These are phyloP conservation scores for Aphelocoma coerulescens DNA, from an alignment of 2,113 vertebrate genomes.

Conservation along the genomic window DNA sequence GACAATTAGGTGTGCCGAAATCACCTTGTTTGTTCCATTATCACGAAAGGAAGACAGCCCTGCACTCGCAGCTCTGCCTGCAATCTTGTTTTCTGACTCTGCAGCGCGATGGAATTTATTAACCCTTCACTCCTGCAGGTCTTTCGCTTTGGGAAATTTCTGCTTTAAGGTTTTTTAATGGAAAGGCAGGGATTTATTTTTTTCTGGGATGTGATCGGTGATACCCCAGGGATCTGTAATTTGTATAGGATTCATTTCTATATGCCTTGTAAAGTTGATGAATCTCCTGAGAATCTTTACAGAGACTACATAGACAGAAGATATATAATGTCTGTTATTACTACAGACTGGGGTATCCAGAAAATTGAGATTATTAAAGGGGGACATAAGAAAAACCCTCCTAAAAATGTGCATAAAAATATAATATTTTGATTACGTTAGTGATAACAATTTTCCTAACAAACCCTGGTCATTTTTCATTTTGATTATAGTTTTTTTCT, in stretches of 20 bases:
- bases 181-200: neutral
- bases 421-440: neutral
- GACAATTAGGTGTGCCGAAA: constrained; percentile 42
- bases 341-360: neutral
- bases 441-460: neutral
- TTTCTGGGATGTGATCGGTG: neutral
- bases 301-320: neutral
- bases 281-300: neutral
- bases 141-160: neutral
- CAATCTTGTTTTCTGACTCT: neutral
- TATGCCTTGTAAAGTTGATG: neutral
- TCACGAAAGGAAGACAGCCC: neutral
- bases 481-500: neutral
- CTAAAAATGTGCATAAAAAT: neutral
- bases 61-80: neutral
- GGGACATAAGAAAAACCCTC: neutral
- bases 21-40: constrained; percentile 11
- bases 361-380: neutral
- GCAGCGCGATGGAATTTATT: neutral
- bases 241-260: neutral
- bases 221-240: neutral
- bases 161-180: neutral
- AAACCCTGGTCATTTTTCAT: neutral
- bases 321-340: neutral
- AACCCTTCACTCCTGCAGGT: neutral